These are phyloP conservation scores for Malurus alboscapulatus DNA, from an alignment of 2,113 vertebrate genomes.

Conservation along the genomic window DNA sequence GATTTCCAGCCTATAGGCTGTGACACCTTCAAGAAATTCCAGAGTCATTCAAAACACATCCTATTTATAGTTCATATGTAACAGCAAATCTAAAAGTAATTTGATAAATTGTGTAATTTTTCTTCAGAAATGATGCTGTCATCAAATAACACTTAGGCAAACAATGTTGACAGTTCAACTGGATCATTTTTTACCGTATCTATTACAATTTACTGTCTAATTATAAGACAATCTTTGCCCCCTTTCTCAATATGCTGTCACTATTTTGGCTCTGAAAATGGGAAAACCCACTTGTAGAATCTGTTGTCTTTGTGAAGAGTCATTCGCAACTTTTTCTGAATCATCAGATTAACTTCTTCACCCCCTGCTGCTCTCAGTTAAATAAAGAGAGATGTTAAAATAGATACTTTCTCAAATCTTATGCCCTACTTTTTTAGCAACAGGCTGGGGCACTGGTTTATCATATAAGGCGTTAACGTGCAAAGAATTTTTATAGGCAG, in stretches of 20 bases:
- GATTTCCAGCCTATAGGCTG: not conserved
- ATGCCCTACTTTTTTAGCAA: not conserved
- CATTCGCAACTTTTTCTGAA: not conserved
- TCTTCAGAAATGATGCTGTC: conserved; percentile 31
- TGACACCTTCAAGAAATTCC: not conserved
- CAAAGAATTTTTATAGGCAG: not conserved
- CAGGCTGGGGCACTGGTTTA: not conserved
- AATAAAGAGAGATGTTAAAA: not conserved
- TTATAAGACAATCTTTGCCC: not conserved
- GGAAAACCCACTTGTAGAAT: not conserved
- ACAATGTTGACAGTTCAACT: conserved; percentile 43
- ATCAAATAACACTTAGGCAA: conserved; percentile 45
- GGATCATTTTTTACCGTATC: conserved; percentile 50
- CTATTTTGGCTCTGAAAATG: conserved; percentile 28
- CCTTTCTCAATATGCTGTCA: not conserved
- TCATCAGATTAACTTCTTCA: not conserved
- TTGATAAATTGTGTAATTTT: conserved; percentile 56
- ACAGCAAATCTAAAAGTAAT: conserved; percentile 10
- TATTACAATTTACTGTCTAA: conserved; percentile 39
- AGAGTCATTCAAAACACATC: not conserved
- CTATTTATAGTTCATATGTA: not conserved
- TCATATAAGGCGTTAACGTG: not conserved
- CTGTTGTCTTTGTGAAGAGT: not conserved
- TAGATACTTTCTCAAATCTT: not conserved
- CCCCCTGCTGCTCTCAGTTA: not conserved